These are phyloP conservation scores for Tortrix viridana DNA, from an alignment of 2,888 invertebrate species.

Conservation along the genomic window DNA sequence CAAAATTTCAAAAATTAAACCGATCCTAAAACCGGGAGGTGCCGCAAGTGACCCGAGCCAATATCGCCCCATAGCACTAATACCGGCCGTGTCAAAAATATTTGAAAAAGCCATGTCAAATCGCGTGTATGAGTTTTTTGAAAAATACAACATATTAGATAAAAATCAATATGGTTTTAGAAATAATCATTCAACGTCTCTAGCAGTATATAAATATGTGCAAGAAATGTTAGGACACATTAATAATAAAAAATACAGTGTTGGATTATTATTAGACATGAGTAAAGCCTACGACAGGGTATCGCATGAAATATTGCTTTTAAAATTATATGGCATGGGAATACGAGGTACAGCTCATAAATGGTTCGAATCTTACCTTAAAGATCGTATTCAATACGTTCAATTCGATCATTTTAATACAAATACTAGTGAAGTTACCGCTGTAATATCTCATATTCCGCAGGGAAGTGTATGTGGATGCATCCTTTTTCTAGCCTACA, in stretches of 20 bases:
- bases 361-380: constrained; percentile 10
- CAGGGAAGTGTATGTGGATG: background rate
- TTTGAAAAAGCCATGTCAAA: no score
- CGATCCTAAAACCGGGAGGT: background rate
- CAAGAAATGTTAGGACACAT: background rate
- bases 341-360: constrained; percentile 3
- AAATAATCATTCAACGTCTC: no score
- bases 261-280: background rate
- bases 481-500: no score
- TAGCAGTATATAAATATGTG: background rate
- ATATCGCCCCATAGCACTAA: no score
- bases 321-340: constrained; percentile 12
- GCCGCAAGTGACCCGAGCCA: no score
- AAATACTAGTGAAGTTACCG: background rate
- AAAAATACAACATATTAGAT: no score
- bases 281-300: constrained; percentile 16
- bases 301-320: background rate
- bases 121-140: no score
- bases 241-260: background rate
- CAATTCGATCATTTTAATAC: background rate
- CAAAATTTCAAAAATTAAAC: no score
- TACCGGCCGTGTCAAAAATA: no score
- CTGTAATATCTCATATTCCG: background rate
- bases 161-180: no score
- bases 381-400: constrained; percentile 1